Base-by-base conservation (phyloP, 1,140 invertebrate genomes). In the Drosophila kanapiae region DNA sequence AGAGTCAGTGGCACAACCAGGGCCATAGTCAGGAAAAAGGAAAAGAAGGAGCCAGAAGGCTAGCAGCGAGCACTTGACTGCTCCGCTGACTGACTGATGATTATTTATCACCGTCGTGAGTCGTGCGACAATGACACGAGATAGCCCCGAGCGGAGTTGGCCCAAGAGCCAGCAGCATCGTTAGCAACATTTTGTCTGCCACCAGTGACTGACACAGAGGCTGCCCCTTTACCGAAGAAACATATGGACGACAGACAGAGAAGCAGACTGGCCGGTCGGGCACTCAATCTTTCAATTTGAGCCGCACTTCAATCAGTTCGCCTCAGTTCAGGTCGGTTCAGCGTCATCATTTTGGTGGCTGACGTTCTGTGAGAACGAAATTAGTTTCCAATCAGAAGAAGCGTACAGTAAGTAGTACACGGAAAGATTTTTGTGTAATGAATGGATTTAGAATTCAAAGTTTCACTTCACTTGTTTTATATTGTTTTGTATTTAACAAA, bases 51-150 rank as follows among this genome's bases (percentile, higher is more conserved):
- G 60, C 48, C 40, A 38, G 42, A 53, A 71, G 61, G 62, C 62
- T 35, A 18, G 51, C 31, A 53, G 37, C 47, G 43, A 60, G 76
- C 75, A 76, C 68, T 69, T 77, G 75, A 48, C 62, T 60, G 42
- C 48, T 49, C 56, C 56, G 56, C 67, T 51, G 47, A 78, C 58
- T 48, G 78, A 75, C 85, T 81, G 81, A 85, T 85, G 85, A 90
- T 90, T 90, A 90, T 90, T 90, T 90, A 90, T 90, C 85, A 90
- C 85, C 78, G 85, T 90, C 85, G 85, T 85, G 82, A 90, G 85
- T 90, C 85, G 85, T 90, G 85, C 85, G 85, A 90, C 86, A 90
- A 90, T 90, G 86, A 90, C 78, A 79, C 71, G 82, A 90, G 86
- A 75, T 74, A 67, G 53, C 59, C 74, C 70, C 63, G 43, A 67